phyloP scores from a whole-genome alignment of 2,113 vertebrate genomes.

The Psittacula cyanocephala region DNA sequence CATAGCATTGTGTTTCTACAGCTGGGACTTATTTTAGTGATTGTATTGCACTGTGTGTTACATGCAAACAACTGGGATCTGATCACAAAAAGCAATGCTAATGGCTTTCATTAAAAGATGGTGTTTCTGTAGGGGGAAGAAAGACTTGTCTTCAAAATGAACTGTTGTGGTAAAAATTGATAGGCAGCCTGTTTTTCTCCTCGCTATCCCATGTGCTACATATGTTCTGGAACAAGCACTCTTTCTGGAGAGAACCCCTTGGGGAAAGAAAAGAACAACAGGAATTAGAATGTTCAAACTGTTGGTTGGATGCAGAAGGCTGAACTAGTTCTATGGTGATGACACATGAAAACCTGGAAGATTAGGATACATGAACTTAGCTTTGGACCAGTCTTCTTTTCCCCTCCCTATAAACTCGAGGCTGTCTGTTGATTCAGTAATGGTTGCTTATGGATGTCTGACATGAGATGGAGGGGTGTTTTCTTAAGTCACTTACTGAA shows the following conservation, averaged over 20 bases:
- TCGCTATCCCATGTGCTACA: neutral
- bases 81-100: conserved; percentile 33
- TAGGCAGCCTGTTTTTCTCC: neutral
- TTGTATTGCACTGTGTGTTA: conserved; percentile 44
- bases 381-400: neutral
- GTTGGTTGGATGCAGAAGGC: neutral
- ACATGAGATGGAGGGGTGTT: neutral
- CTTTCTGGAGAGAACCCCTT: neutral
- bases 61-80: conserved; percentile 65
- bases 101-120: conserved; percentile 45
- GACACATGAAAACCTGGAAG: conserved; percentile 34
- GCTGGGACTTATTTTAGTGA: conserved; percentile 66
- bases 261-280: neutral
- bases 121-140: conserved; percentile 27
- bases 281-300: neutral
- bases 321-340: conserved; percentile 13
- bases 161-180: conserved; percentile 23
- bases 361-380: conserved; percentile 21
- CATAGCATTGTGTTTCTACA: conserved; percentile 72
- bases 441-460: neutral
- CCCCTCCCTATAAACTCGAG: neutral
- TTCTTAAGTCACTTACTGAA: neutral
- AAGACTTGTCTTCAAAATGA: conserved; percentile 30
- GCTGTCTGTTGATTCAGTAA: neutral
- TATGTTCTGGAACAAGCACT: neutral